Base-by-base conservation (phyloP, 2,797 vertebrate genomes). In the Zenarchopterus dispar region DNA sequence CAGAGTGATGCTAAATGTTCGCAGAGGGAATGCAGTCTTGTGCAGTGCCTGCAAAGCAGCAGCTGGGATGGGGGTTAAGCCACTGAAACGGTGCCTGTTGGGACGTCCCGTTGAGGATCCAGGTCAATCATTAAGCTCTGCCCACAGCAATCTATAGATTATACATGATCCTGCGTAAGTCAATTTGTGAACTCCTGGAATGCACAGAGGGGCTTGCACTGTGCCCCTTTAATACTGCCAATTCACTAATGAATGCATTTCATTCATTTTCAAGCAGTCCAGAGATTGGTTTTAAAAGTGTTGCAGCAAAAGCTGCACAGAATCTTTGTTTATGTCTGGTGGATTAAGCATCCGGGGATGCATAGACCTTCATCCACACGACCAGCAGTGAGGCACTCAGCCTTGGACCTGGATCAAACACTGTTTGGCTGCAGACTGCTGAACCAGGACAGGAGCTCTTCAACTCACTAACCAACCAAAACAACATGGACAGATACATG, bases 381-480 rank as follows among this genome's bases (percentile, higher is more conserved):
- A 51, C 63, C 63, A 45, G n/a, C 46, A 63, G 57, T 44, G 41
- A 79, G 56, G 53, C 65, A 49, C 31, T 49, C 54, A 67, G 47
- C 72, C 64, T 80, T 87, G 84, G 71, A 70, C 60, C 48, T 15
- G 46, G 67, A 77, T 86, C 84, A 84, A 82, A 81, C 70, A 16
- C 49, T 63, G 57, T 60, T 11, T 71, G n/a, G 39, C 58, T 62
- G 63, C 71, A 70, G 50, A 63, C 55, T 62, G 60, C 73, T 57
- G 57, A 75, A 77, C 68, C 41, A 63, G n/a, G 36, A 58, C 56
- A 61, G 47, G 52, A 62, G 64, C 58, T 54, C 52, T 59, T 18
- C 28, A 62, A 45, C 67, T 56, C 59, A 48, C 54, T 60, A 51
- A 63, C 49, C 50, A 63, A 60, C 57, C 66, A 36, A 72, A 84